Evolutionary conservation across 2,888 invertebrate genomes (phyloP).

Genomic region (Pachycephus smyrnensis): DNA sequence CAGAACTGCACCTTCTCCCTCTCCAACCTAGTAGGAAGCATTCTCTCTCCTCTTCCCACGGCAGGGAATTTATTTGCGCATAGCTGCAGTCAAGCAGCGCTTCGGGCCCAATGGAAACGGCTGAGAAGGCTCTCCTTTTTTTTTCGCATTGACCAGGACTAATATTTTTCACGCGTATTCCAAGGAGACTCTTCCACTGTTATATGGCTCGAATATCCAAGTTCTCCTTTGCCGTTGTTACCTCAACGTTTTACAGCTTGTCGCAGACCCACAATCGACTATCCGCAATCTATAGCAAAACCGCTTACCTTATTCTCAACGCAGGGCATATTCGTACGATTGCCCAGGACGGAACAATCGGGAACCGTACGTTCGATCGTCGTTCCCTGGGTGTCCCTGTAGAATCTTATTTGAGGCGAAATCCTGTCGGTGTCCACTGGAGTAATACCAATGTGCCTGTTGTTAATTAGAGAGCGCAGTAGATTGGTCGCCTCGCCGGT

Average conservation of each 20-base stretch:
- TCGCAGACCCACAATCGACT: neutral
- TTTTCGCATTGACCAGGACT: neutral
- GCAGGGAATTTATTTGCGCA: conserved; percentile 40
- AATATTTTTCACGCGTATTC: neutral
- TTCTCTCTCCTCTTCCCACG: conserved; percentile 12
- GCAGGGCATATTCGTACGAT: conserved; percentile 59
- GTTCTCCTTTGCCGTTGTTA: neutral
- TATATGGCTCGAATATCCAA: neutral
- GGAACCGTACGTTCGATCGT: conserved; percentile 69
- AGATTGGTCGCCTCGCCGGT: conserved; percentile 80
- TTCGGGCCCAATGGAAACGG: neutral
- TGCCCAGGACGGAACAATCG: conserved; percentile 60
- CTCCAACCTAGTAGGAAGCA: neutral
- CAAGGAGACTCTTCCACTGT: neutral
- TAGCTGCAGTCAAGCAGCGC: neutral
- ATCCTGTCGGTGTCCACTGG: conserved; percentile 53
- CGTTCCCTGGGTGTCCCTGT: conserved; percentile 70
- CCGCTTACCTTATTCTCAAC: conserved; percentile 58
- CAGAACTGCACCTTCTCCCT: neutral
- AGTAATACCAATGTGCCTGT: conserved; percentile 79
- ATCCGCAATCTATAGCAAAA: neutral
- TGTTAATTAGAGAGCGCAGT: conserved; percentile 81
- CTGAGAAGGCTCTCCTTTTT: neutral
- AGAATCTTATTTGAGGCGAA: conserved; percentile 71
- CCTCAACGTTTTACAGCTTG: neutral